phyloP scores from a whole-genome alignment of 64 coral and sea anemone genomes.

The Catalaphyllia jardinei region DNA sequence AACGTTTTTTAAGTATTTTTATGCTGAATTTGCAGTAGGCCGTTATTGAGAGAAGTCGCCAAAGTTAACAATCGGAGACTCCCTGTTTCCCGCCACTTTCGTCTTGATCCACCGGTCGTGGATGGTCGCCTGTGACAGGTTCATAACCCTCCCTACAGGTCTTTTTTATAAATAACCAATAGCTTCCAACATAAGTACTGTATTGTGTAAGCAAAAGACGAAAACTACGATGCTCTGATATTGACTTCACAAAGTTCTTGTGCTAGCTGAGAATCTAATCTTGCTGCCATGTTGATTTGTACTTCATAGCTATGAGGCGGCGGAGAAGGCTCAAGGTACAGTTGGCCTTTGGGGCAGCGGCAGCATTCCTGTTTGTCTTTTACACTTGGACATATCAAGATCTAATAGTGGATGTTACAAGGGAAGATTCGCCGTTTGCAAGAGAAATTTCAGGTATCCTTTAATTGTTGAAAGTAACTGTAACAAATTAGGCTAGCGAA shows the following conservation, averaged over 20 bases:
- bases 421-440: background rate
- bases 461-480: background rate
- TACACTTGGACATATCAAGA: constrained; percentile 2
- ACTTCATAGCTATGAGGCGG: background rate
- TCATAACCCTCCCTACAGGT: background rate
- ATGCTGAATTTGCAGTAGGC: background rate
- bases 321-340: constrained; percentile 1
- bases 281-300: background rate
- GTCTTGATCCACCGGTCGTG: background rate
- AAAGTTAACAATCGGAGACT: background rate
- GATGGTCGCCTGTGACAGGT: constrained; percentile 29
- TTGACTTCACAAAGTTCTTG: background rate
- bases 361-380: background rate
- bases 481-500: background rate
- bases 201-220: constrained; percentile 47
- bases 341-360: background rate
- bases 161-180: constrained; percentile 44
- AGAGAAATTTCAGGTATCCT: constrained; percentile 21
- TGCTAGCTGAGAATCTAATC: background rate
- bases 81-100: background rate
- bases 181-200: constrained; percentile 23
- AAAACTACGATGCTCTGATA: background rate
- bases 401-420: background rate
- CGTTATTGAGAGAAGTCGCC: background rate
- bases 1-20: background rate